Evolutionary conservation across 23 tunicate species (phyloP), one percentile per base, ranked within the genome.

Genomic region (Styela plicata): DNA sequence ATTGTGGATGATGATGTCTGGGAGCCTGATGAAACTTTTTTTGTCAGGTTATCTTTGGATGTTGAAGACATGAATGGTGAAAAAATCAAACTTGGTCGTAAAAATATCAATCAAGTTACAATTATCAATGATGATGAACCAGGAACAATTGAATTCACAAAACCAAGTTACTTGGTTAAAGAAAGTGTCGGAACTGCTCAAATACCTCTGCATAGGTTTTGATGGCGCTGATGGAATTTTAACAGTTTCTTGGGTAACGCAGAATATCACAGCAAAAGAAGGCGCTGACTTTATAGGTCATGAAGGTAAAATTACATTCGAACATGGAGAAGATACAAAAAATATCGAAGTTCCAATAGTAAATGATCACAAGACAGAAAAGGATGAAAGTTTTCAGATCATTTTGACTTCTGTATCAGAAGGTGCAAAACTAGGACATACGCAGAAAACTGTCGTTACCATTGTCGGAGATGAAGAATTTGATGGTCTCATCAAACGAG

Each of bases 401-500:
- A 13, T 33, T 30, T 44, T 76, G 32, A 52, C 25, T 3, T n/a
- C 78, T 23, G 81, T 87, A 53, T 84, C 94, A 20, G 92, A 86
- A 19, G 99, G 99, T 13, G 99, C 99, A 22, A 65, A 85, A 64
- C 27, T 95, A 63, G 99, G 99, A 19, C 93, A 95, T 69, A 90
- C 96, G n/a, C 91, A 90, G 82, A 88, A 87, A 52, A 86, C 96
- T 0, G 82, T 95, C 18, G 99, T 95, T 21, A 95, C 97, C 18
- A 80, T 95, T 73, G 96, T 95, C n/a, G 99, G 99, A 26, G 99
- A 95, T 70, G 99, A 91, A 90, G 99, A 95, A 80, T 95, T 90
- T 80, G 91, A 90, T 28, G 84, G 89, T 73, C 31, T 95, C 69
- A 90, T 95, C 16, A 86, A 90, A 5, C 86, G 99, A 28, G 91